Base-by-base conservation (phyloP, 1,140 invertebrate genomes). In the Schmidtea mediterranea region DNA sequence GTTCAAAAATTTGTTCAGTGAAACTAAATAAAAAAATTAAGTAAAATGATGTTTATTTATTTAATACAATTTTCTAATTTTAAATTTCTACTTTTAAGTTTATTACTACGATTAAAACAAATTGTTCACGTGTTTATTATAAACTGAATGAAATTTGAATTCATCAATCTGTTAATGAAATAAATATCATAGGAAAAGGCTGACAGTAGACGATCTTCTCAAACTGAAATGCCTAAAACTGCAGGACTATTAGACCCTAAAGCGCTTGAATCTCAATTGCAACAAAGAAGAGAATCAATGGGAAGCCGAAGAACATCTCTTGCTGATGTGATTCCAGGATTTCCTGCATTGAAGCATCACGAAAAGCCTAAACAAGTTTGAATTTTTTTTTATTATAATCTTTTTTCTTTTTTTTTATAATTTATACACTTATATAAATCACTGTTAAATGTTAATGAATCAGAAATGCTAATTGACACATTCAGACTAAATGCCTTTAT, bases 321-420 rank as follows among this genome's bases (percentile, higher is more conserved):
- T 66, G 81, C 82, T 58, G 82, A 89, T 70, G 70, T 86, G 71
- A 89, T 90, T 67, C 82, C 82, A 58, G 83, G 87, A 71, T 90
- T 83, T 83, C 83, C 83, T 58, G 76, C 75, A 58, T 75, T 89
- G 58, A 79, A 86, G 71, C 59, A 67, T 46, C 56, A 57, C 52
- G 64, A 69, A 59, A 67, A 63, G 57, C 58, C 62, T 55, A 59
- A 61, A 56, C 64, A 60, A 61, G 60, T 64, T 57, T 52, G 47
- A 41, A 47, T 46, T 52, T 16, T 10, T 21, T 32, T 22, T 36
- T 36, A 9, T 23, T 43, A 36, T 22, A 37, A 46, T 32, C 49
- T 36, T 52, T 46, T 21, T 49, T 53, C 36, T 46, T 46, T 49
- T 48, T 46, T 55, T n/a, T n/a, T n/a, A n/a, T n/a, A n/a, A n/a